A percentile compares a stretch with the other conserved stretches of the same genome.
These are phyloP conservation scores for Dromaius novaehollandiae DNA, from an alignment of 2,113 vertebrate genomes.

Conservation along the genomic window DNA sequence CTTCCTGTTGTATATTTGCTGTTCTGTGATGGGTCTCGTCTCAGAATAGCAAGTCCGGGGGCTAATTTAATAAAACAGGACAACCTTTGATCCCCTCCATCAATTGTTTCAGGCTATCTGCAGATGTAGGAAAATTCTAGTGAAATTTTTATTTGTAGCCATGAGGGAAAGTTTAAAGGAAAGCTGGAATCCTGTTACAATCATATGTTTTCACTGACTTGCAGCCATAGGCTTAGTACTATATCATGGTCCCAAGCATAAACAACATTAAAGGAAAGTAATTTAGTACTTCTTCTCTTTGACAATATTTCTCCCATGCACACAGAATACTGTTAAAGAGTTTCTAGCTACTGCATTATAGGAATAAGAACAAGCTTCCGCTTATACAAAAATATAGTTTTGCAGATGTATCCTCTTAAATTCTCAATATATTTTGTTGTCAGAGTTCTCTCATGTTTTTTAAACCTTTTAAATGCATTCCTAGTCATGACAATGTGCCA, in stretches of 20 bases:
- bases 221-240: constrained; percentile 7
- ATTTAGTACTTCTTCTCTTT: not conserved
- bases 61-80: constrained; percentile 48
- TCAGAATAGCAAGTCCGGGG: constrained; percentile 9
- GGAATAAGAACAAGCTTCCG: not conserved
- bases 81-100: constrained; percentile 16
- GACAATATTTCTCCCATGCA: not conserved
- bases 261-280: constrained; percentile 46
- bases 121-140: constrained; percentile 48
- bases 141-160: constrained; percentile 50
- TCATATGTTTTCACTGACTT: constrained; percentile 18
- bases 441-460: constrained; percentile 9
- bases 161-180: constrained; percentile 27
- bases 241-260: not conserved
- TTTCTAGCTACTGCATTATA: not conserved
- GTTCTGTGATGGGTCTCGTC: not conserved
- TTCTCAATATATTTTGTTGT: constrained; percentile 24
- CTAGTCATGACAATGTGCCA: constrained; percentile 21
- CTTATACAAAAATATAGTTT: constrained; percentile 14
- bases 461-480: constrained; percentile 4
- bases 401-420: not conserved
- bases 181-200: constrained; percentile 10
- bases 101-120: constrained; percentile 44
- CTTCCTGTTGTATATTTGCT: not conserved
- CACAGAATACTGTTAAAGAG: not conserved